These are phyloP conservation scores for Leptosomus discolor DNA, from an alignment of 2,113 vertebrate species.

Conservation along the genomic window DNA sequence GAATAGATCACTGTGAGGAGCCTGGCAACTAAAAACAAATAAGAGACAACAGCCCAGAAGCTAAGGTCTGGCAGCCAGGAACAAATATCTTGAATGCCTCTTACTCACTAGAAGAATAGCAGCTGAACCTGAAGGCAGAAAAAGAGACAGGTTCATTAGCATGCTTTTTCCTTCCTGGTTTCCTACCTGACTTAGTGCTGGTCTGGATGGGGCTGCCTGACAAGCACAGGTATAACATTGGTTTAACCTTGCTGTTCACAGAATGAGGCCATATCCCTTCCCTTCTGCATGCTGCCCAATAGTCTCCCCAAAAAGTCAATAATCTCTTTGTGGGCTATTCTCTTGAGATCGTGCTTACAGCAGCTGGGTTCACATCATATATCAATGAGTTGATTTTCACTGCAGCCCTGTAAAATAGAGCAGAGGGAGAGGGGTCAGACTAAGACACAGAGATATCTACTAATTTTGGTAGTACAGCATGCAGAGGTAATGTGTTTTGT, in stretches of 20 bases:
- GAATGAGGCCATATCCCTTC: background rate
- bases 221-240: background rate
- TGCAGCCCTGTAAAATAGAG: background rate
- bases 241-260: background rate
- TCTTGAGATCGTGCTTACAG: background rate
- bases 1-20: background rate
- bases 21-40: conserved; percentile 39
- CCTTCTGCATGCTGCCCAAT: background rate
- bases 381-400: background rate
- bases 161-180: background rate
- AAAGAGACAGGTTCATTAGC: background rate
- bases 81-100: conserved; percentile 19
- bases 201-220: background rate
- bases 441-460: background rate
- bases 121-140: background rate
- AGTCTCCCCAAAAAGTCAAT: background rate
- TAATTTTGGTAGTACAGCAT: background rate
- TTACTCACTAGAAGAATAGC: background rate
- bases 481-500: background rate
- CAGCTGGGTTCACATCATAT: background rate
- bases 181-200: background rate
- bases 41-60: conserved; percentile 29
- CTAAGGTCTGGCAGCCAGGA: conserved; percentile 6
- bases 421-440: background rate
- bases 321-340: background rate